A percentile compares a stretch with the other conserved stretches of the same genome.
These are phyloP conservation scores for Rhadinocentrus ornatus DNA, from an alignment of 2,797 vertebrate genomes.

Conservation along the genomic window DNA sequence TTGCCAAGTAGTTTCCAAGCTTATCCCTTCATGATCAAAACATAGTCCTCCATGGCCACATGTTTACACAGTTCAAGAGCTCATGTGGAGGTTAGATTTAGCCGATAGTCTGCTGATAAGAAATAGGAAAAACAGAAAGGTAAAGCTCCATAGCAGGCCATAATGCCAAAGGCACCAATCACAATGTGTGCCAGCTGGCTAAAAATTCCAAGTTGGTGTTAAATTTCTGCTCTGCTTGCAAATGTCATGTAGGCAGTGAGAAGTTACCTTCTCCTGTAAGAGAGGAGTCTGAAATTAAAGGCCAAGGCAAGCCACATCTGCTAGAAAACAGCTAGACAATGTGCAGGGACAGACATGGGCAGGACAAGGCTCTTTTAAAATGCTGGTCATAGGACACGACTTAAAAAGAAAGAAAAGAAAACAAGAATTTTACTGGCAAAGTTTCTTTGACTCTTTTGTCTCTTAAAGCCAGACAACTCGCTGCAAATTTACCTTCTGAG, in stretches of 20 bases:
- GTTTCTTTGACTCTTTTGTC: constrained; percentile 1
- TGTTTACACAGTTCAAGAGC: constrained; percentile 21
- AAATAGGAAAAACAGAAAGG: constrained; percentile 17
- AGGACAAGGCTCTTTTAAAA: background rate
- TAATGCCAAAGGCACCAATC: constrained; percentile 32
- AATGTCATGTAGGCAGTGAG: constrained; percentile 17
- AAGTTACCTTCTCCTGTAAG: constrained; percentile 25
- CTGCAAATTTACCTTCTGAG: constrained; percentile 19
- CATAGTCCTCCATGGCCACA: background rate
- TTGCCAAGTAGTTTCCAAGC: constrained; percentile 24
- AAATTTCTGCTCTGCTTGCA: constrained; percentile 43
- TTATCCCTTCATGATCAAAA: constrained; percentile 8
- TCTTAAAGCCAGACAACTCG: constrained; percentile 1
- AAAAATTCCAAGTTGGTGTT: constrained; percentile 24
- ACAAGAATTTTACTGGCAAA: background rate
- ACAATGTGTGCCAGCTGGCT: constrained; percentile 44
- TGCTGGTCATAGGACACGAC: background rate
- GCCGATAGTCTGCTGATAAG: constrained; percentile 16
- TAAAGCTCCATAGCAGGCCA: constrained; percentile 20
- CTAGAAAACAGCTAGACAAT: constrained; percentile 22
- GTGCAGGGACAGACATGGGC: background rate
- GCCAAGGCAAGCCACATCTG: constrained; percentile 11
- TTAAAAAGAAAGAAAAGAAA: background rate
- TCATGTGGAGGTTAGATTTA: constrained; percentile 17
- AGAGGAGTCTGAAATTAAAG: constrained; percentile 37